Evolutionary conservation across 2,113 vertebrate genomes (phyloP), one percentile per base, ranked within the genome.

Genomic region (Anser cygnoides): DNA sequence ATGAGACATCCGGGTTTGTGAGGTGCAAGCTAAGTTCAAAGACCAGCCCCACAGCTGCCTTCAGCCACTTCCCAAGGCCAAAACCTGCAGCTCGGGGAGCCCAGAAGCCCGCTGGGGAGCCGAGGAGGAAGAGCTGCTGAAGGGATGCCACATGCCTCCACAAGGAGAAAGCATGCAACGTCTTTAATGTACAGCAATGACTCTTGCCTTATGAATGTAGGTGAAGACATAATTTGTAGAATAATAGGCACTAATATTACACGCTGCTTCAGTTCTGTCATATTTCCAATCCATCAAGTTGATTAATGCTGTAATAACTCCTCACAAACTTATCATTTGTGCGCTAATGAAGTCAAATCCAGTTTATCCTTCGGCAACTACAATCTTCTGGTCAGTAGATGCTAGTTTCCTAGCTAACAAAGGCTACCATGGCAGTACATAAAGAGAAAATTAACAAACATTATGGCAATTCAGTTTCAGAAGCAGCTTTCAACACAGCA

Each of bases 261-360:
- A 98, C 20, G 78, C 97, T 95, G 95, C 97, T 98, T 98, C 97
- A 98, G 92, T 96, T 98, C 97, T 98, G 98, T 98, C 98, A 97
- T 98, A 98, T 98, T 98, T 98, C 97, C 96, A 98, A 98, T 98
- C 97, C 97, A 98, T 98, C 98, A 98, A 98, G 92, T 97, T 98
- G 98, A 98, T 98, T 98, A 98, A 98, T 98, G 98, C 93, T 95
- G 96, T 98, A 98, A 98, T 98, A 98, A 98, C 97, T 98, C 96
- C 97, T 97, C 92, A 98, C 95, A 98, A 98, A 98, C 97, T 97
- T 98, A 98, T 98, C 97, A 98, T 98, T 98, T 98, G 97, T 97
- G 96, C 97, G 98, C 97, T 98, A 98, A 98, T 98, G 97, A 98
- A 98, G 98, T 98, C 98, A 98, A 98, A 98, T 91, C 81, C 97